These are phyloP conservation scores for Rutilus rutilus DNA, from an alignment of 2,113 vertebrate species.

Conservation along the genomic window DNA sequence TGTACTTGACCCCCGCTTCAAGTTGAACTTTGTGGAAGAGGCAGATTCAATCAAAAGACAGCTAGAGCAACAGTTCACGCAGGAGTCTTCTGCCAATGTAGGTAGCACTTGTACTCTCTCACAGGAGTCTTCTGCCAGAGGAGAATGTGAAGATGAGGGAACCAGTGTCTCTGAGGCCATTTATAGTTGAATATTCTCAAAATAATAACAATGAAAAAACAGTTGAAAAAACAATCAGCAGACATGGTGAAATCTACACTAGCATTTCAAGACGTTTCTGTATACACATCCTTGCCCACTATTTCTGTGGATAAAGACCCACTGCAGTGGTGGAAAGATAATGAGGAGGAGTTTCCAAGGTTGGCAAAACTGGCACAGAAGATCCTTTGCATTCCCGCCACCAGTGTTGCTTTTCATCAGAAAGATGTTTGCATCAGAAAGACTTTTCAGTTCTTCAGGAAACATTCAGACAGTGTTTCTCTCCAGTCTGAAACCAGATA, in stretches of 20 bases:
- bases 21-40: neutral
- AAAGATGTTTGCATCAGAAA: slow-evolving; percentile 19
- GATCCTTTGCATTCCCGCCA: neutral
- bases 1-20: neutral
- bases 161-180: neutral
- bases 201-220: neutral
- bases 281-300: neutral
- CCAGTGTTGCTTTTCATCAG: slow-evolving; percentile 4
- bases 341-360: neutral
- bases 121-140: neutral
- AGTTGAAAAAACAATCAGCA: neutral
- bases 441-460: slow-evolving; percentile 26
- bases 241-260: neutral
- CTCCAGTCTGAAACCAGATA: neutral
- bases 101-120: neutral
- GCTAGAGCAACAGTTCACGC: neutral
- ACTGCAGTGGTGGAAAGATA: neutral
- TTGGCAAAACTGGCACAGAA: slow-evolving; percentile 40
- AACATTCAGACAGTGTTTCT: slow-evolving; percentile 48
- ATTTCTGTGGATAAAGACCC: neutral
- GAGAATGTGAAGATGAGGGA: slow-evolving; percentile 24
- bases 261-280: neutral
- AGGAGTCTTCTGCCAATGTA: no score
- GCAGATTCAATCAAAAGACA: neutral
- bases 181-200: slow-evolving; percentile 3